Evolutionary conservation across 1,140 invertebrate genomes (phyloP).

Genomic region (Bradysia coprophila): DNA sequence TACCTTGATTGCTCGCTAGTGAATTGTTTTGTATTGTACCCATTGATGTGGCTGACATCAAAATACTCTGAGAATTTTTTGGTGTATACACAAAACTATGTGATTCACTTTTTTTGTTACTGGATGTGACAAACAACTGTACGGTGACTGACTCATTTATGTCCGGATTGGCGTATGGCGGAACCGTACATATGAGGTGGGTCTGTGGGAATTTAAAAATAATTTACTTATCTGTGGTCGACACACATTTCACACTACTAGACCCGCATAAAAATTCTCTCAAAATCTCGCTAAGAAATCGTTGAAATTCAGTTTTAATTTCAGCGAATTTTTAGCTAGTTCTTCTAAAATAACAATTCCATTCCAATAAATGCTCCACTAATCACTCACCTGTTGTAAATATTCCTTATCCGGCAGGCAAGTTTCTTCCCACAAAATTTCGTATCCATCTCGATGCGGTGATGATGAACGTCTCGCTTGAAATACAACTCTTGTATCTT

Average conservation of each 20-base stretch:
- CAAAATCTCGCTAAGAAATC: no score
- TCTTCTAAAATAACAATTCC: no score
- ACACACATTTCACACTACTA: no score
- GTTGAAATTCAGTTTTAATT: no score
- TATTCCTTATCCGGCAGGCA: conserved; percentile 69
- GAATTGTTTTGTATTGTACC: conserved; percentile 8
- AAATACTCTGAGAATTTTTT: conserved; percentile 17
- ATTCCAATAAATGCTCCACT: not conserved
- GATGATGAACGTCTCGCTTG: conserved; percentile 36
- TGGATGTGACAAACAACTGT: conserved; percentile 65
- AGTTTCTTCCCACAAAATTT: conserved; percentile 51
- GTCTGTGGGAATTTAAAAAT: conserved; percentile 39
- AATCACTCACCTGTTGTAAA: conserved; percentile 44
- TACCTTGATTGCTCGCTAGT: conserved; percentile 14
- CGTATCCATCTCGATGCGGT: conserved; percentile 13
- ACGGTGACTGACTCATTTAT: conserved; percentile 49
- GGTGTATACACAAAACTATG: conserved; percentile 72
- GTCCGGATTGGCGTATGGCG: conserved; percentile 47
- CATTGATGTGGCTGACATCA: conserved; percentile 21
- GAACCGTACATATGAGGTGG: conserved; percentile 83
- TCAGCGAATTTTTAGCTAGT: no score
- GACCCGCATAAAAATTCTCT: no score
- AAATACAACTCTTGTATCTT: conserved; percentile 82
- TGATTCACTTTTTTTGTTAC: conserved; percentile 73
- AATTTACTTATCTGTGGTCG: not conserved